Evolutionary conservation across 1,140 invertebrate genomes (phyloP).

Genomic region (Pantala flavescens): DNA sequence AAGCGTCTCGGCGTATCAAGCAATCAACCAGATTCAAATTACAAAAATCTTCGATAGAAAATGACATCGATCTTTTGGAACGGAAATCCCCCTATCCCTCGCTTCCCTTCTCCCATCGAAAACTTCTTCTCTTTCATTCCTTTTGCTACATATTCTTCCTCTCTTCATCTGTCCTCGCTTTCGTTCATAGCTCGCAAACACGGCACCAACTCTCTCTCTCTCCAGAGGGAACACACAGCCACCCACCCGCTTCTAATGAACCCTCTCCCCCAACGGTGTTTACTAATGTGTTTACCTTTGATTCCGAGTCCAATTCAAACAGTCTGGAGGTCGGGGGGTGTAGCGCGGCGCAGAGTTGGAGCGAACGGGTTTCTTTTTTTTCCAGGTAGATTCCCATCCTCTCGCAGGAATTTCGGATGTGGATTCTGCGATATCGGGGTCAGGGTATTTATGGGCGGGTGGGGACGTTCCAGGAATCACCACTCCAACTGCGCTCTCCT

Average conservation of each 20-base stretch:
- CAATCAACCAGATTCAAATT: too few relatives aligned
- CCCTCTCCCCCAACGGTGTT: neutral
- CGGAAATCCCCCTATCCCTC: too few relatives aligned
- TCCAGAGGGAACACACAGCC: neutral
- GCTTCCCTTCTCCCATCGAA: too few relatives aligned
- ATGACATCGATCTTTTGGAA: too few relatives aligned
- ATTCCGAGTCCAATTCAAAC: slow-evolving; percentile 1
- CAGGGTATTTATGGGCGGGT: too few relatives aligned
- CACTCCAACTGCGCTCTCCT: too few relatives aligned
- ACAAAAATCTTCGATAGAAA: too few relatives aligned
- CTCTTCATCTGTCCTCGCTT: neutral
- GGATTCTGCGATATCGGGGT: too few relatives aligned
- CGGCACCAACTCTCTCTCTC: neutral
- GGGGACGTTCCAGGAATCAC: too few relatives aligned
- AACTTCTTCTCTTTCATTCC: neutral
- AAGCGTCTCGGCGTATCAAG: too few relatives aligned
- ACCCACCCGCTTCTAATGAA: neutral
- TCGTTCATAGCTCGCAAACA: neutral
- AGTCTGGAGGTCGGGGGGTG: neutral
- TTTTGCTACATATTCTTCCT: neutral
- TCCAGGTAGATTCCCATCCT: too few relatives aligned
- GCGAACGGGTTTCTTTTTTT: neutral
- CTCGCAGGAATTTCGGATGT: too few relatives aligned
- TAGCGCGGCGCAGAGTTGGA: neutral
- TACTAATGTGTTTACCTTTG: slow-evolving; percentile 10